A percentile compares a stretch with the other conserved stretches of the same genome.
phyloP scores from a whole-genome alignment of 2,888 invertebrate species.

The Mamestra brassicae region DNA sequence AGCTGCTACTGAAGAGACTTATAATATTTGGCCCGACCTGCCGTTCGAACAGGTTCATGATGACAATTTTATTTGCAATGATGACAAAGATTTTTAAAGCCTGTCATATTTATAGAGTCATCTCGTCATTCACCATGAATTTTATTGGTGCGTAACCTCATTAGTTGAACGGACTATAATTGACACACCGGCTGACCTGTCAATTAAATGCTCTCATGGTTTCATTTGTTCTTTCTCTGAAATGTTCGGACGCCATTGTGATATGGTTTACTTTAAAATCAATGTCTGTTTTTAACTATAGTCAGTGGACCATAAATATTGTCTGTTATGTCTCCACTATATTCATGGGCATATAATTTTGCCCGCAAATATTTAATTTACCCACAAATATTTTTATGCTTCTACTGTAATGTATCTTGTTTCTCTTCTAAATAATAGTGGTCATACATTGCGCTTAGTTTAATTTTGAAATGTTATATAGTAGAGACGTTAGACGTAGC shows the following conservation, averaged over 20 bases:
- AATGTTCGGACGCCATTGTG: conserved; percentile 31
- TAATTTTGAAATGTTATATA: conserved; percentile 15
- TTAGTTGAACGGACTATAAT: conserved; percentile 89
- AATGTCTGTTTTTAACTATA: conserved; percentile 8
- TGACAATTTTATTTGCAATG: conserved; percentile 36
- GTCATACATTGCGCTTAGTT: conserved; percentile 14
- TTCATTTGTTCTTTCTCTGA: conserved; percentile 67
- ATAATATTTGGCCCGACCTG: not conserved
- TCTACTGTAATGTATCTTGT: not conserved
- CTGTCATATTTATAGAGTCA: conserved; percentile 60
- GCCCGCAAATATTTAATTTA: not conserved
- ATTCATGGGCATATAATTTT: not conserved
- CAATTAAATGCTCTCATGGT: conserved; percentile 84
- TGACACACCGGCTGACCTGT: conserved; percentile 90
- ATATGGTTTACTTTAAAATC: conserved; percentile 10
- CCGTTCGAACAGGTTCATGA: too few species aligned
- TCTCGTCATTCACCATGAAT: conserved; percentile 76
- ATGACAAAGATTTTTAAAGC: conserved; percentile 41
- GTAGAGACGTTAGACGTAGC: not conserved
- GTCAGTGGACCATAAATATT: not conserved
- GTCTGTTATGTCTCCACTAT: not conserved
- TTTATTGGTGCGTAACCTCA: conserved; percentile 84
- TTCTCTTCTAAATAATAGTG: conserved; percentile 12
- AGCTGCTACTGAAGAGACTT: not conserved
- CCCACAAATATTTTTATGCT: not conserved